Percentiles rank a stretch among this genome's conserved stretches.
phyloP scores from a whole-genome alignment of 1,140 invertebrate species.

The Choristoneura fumiferana region DNA sequence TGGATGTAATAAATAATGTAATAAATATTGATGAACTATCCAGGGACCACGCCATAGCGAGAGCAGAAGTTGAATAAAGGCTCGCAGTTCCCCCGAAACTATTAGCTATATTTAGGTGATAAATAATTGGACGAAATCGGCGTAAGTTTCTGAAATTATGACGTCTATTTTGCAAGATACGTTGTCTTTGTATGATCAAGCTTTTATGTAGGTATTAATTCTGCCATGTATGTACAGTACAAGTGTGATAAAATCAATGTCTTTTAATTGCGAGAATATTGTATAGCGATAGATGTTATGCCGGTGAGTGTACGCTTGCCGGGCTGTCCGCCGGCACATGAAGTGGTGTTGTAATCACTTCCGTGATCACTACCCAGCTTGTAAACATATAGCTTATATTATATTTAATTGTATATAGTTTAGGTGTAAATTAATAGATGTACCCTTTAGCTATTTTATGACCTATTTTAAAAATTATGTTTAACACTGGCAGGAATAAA shows the following conservation, averaged over 20 bases:
- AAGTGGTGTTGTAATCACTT: constrained; percentile 75
- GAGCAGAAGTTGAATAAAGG: background rate
- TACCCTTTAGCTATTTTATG: constrained; percentile 48
- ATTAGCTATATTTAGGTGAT: background rate
- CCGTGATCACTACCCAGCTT: constrained; percentile 50
- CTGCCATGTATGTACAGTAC: constrained; percentile 72
- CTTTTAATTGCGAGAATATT: constrained; percentile 36
- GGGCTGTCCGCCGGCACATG: constrained; percentile 35
- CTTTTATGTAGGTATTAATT: constrained; percentile 35
- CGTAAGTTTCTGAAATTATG: background rate
- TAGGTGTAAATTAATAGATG: constrained; percentile 45
- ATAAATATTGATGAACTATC: background rate
- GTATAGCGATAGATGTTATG: constrained; percentile 39
- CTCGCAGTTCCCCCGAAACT: constrained; percentile 6
- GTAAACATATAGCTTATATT: constrained; percentile 52
- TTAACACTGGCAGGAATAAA: constrained; percentile 45
- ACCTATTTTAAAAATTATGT: constrained; percentile 58
- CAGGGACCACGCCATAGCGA: constrained; percentile 11
- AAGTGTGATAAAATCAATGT: constrained; percentile 55
- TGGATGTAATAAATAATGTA: too few species aligned
- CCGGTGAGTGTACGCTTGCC: constrained; percentile 46
- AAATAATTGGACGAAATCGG: background rate
- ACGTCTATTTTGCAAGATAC: constrained; percentile 3
- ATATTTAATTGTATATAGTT: constrained; percentile 58
- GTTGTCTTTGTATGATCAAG: constrained; percentile 24